A percentile compares a stretch with the other conserved stretches of the same genome.
phyloP scores from a whole-genome alignment of 2,888 invertebrate genomes.

The Drosophila aldrichi region DNA sequence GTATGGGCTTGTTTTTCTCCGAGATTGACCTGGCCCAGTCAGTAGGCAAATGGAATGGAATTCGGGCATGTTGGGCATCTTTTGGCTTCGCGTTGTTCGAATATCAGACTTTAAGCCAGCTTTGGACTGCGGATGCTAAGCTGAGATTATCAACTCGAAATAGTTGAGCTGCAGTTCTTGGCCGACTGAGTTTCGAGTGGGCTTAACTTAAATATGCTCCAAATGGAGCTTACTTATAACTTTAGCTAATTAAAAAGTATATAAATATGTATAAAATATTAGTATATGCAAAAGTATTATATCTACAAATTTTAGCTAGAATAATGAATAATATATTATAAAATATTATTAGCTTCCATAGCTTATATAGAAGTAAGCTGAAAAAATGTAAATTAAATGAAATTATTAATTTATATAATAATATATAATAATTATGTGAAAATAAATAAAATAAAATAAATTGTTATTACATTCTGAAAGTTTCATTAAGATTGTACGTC shows the following conservation, averaged over 20 bases:
- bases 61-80: constrained; percentile 47
- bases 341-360: too few species aligned
- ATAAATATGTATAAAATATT: not conserved
- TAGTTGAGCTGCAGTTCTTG: constrained; percentile 10
- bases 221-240: not conserved
- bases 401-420: too few species aligned
- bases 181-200: not conserved
- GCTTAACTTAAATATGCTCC: not conserved
- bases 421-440: too few species aligned
- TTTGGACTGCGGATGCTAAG: constrained; percentile 33
- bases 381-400: too few species aligned
- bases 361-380: too few species aligned
- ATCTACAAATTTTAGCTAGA: not conserved
- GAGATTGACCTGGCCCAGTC: constrained; percentile 57
- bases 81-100: constrained; percentile 36
- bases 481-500: too few species aligned
- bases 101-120: constrained; percentile 42
- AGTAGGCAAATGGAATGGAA: constrained; percentile 64
- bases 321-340: not conserved
- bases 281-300: too few species aligned
- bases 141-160: constrained; percentile 44
- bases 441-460: too few species aligned
- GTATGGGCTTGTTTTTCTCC: constrained; percentile 66
- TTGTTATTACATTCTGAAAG: too few species aligned
- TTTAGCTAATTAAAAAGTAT: constrained; percentile 24